A percentile compares a stretch with the other conserved stretches of the same genome.
Conservation (phyloP, 2,888 invertebrate species). For the Tenthredo livida region DNA sequence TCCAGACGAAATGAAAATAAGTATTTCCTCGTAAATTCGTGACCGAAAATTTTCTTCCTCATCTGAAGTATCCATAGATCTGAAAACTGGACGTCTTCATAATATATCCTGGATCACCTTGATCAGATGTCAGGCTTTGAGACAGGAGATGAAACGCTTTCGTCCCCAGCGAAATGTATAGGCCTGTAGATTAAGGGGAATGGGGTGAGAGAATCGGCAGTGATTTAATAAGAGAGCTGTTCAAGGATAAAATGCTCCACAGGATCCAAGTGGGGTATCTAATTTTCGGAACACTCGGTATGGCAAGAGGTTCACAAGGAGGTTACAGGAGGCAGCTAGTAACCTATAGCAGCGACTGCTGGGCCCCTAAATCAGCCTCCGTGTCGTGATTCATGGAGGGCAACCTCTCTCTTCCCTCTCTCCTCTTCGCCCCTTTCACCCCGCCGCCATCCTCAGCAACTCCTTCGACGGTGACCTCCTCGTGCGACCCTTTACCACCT, state of each 20-base stretch:
- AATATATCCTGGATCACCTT: background rate
- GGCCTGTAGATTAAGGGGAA: background rate
- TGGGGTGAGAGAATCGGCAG: conserved; percentile 27
- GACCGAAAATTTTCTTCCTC: background rate
- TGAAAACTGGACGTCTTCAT: background rate
- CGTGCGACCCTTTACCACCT: conserved; percentile 70
- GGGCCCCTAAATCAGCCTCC: conserved; percentile 77
- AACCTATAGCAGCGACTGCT: conserved; percentile 75
- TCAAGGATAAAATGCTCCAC: conserved; percentile 36
- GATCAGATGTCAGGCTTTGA: background rate
- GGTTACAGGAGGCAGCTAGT: conserved; percentile 71
- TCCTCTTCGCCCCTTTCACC: conserved; percentile 57
- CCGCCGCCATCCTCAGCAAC: conserved; percentile 59
- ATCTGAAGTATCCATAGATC: background rate
- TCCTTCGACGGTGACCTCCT: conserved; percentile 74
- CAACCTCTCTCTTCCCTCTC: conserved; percentile 71
- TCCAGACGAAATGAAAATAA: background rate
- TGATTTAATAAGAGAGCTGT: conserved; percentile 27
- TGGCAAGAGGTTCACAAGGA: conserved; percentile 69
- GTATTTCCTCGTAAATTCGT: background rate
- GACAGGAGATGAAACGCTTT: background rate
- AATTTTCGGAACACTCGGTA: conserved; percentile 62
- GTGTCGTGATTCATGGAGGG: conserved; percentile 78
- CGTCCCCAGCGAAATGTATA: background rate
- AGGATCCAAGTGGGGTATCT: conserved; percentile 45